Conservation (phyloP, 2,113 vertebrate genomes). For the Carettochelys insculpta region DNA sequence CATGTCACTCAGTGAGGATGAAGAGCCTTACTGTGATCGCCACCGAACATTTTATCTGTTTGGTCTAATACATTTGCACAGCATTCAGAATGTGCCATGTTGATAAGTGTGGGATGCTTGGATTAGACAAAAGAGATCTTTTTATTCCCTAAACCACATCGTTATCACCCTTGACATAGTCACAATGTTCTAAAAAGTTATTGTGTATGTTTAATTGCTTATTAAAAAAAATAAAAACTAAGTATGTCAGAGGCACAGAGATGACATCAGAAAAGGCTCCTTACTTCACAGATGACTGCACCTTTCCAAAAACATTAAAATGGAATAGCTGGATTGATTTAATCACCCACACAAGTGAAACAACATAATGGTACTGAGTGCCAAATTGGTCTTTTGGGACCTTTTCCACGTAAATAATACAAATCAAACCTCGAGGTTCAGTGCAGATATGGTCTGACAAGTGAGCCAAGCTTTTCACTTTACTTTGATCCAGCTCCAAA, state of each 20-base stretch:
- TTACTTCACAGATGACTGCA: slow-evolving; percentile 62
- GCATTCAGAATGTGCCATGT: background rate
- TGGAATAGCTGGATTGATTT: slow-evolving; percentile 58
- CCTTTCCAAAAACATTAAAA: slow-evolving; percentile 58
- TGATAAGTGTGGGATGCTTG: slow-evolving; percentile 27
- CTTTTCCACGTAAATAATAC: slow-evolving; percentile 74
- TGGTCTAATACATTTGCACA: slow-evolving; percentile 2
- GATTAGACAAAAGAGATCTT: background rate
- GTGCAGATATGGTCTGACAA: slow-evolving; percentile 70
- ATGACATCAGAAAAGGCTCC: slow-evolving; percentile 58
- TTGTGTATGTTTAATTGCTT: background rate
- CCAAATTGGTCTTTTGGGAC: slow-evolving; percentile 72
- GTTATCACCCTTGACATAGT: slow-evolving; percentile 11
- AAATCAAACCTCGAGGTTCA: slow-evolving; percentile 71
- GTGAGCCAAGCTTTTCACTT: slow-evolving; percentile 60
- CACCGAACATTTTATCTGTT: background rate
- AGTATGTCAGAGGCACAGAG: slow-evolving; percentile 31
- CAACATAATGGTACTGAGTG: slow-evolving; percentile 66
- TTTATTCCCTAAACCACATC: slow-evolving; percentile 41
- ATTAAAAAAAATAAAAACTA: background rate
- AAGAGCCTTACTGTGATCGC: rapidly evolving
- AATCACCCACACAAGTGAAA: slow-evolving; percentile 67
- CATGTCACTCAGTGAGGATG: background rate
- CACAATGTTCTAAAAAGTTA: slow-evolving; percentile 30
- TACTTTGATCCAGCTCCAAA: slow-evolving; percentile 73